phyloP scores from a whole-genome alignment of 1,140 invertebrate species.

The Trachymyrmex cornetzi region DNA sequence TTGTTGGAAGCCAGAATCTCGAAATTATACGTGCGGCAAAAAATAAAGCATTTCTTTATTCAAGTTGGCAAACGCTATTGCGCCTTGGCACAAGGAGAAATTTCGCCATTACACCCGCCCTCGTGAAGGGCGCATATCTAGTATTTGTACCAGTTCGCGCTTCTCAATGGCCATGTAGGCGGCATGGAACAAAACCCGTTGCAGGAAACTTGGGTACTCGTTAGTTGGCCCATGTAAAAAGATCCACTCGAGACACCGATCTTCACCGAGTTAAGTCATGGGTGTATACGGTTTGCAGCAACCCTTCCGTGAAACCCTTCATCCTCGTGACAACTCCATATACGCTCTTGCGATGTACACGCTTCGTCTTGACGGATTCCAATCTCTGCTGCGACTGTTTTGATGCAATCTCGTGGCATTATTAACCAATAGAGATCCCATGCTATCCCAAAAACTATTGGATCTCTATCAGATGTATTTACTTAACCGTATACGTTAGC shows the following conservation, averaged over 20 bases:
- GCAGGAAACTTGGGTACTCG: background rate
- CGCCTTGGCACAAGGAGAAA: background rate
- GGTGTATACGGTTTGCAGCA: background rate
- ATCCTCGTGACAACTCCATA: background rate
- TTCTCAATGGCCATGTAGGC: constrained; percentile 11
- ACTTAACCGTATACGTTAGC: background rate
- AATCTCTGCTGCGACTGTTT: constrained; percentile 62
- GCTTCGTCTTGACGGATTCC: constrained; percentile 57
- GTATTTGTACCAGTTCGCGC: background rate
- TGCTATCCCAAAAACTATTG: constrained; percentile 17
- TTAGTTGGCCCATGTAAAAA: constrained; percentile 59
- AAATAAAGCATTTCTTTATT: background rate
- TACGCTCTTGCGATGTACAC: background rate
- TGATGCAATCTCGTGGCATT: constrained; percentile 58
- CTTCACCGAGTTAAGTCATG: constrained; percentile 45
- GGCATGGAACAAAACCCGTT: constrained; percentile 30
- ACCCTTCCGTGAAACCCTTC: constrained; percentile 42
- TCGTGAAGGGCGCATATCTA: background rate
- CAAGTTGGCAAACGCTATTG: background rate
- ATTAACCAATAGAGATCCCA: constrained; percentile 51
- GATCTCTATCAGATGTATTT: background rate
- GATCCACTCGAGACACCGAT: constrained; percentile 77
- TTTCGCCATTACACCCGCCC: background rate
- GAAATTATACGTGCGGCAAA: background rate
- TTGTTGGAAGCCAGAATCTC: background rate